phyloP scores from a whole-genome alignment of 1,140 invertebrate species.

The Pseudomyrmex dendroicus region DNA sequence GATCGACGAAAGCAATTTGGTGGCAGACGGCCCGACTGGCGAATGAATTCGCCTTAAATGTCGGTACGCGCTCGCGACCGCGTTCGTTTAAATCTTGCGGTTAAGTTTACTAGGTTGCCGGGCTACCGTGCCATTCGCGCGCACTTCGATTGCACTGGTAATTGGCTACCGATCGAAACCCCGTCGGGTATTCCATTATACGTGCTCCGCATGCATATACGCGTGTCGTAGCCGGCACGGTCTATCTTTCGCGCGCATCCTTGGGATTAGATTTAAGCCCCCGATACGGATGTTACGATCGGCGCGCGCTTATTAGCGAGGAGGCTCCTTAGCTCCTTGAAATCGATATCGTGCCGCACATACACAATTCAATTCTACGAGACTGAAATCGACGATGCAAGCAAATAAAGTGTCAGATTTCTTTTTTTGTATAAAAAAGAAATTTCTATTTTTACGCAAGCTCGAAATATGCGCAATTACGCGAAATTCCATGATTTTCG shows the following conservation, averaged over 20 bases:
- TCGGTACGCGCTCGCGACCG: conserved; percentile 7
- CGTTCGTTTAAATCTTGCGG: conserved; percentile 37
- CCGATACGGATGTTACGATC: conserved; percentile 28
- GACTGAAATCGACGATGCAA: not conserved
- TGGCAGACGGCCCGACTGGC: not conserved
- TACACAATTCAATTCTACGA: not conserved
- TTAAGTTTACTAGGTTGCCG: conserved; percentile 38
- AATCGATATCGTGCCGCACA: conserved; percentile 1
- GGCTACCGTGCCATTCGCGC: conserved; percentile 15
- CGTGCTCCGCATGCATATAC: conserved; percentile 13
- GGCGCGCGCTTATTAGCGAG: conserved; percentile 17
- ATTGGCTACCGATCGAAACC: conserved; percentile 47
- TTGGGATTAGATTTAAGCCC: conserved; percentile 42
- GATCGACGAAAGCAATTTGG: conserved; percentile 41
- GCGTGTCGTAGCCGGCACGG: not conserved
- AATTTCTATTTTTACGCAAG: too few species aligned
- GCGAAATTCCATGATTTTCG: too few species aligned
- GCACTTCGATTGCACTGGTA: conserved; percentile 40
- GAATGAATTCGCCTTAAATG: conserved; percentile 41
- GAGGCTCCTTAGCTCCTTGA: not conserved
- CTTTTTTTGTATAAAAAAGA: too few species aligned
- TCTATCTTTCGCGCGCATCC: not conserved
- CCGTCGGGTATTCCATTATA: conserved; percentile 14
- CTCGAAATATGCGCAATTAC: too few species aligned
- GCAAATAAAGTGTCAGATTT: not conserved